Evolutionary conservation across 2,113 vertebrate genomes (phyloP), one percentile per base, ranked within the genome.

Genomic region (Phocoena sinus): DNA sequence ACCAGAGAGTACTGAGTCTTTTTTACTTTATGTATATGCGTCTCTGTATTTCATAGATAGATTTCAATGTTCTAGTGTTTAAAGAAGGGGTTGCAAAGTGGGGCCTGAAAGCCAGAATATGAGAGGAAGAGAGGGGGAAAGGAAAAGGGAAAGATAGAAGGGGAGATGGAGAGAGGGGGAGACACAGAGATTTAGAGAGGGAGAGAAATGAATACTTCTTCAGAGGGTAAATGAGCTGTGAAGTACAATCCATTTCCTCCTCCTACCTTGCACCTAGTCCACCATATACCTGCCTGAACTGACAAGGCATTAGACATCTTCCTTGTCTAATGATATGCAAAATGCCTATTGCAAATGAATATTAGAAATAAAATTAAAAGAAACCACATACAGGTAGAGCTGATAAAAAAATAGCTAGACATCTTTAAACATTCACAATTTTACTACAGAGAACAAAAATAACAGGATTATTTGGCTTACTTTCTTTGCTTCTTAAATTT

Each of bases 311-410:
- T 25, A 68, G 14, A 20, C 28, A 84, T 20, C 6, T 73, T 84
- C 13, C 53, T 63, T 17, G 58, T 28, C 8, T 63, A 95, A 83
- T 47, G 36, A 84, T 50, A 92, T 67, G 9, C n/a, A 94, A 89
- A 82, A 76, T 67, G 47, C 23, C 18, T 71, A 50, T 0, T 84
- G 53, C 5, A 80, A 65, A 25, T 60, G 6, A 90, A 47, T 81
- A 84, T n/a, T 81, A 71, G 67, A 79, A 95, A 81, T 31, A 86
- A 87, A 81, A 65, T 77, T 33, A 76, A 95, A 84, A 87, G 23
- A 79, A 93, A 91, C 12, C 5, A 38, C 7, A 33, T 11, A 71
- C 3, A 83, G 31, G 18, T 81, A 71, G 17, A 63, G 36, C 10
- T 21, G 44, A 33, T 36, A 53, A 86, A 96, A 70, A 74, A 76